Base-by-base conservation (phyloP, 1,140 invertebrate genomes). In the Cheumatopsyche charites region DNA sequence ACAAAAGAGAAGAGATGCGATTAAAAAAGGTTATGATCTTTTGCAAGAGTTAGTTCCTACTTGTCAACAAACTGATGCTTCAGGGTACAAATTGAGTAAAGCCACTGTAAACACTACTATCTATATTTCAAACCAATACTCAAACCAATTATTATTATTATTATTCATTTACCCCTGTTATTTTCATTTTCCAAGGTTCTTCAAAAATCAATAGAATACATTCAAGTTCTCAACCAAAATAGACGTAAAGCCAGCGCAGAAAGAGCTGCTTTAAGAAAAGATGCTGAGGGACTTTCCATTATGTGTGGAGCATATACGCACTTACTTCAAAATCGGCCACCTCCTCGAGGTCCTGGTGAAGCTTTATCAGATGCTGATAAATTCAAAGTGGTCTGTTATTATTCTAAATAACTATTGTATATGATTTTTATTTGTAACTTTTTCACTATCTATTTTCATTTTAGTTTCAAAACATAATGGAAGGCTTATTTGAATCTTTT, bases 381-480 rank as follows among this genome's bases (percentile, higher is more conserved):
- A 83, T 98, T 98, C 84, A 91, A 95, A 89, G 93, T 98, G 83
- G 94, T 97, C 86, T 87, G 87, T 42, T 17, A 61, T 67, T 42
- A 69, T 49, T n/a, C 1, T 55, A 21, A 19, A 21, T 12, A 4
- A 21, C 17, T 6, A 13, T 13, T 47, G 45, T 47, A 3, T 47
- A 17, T 6, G 4, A 6, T 13, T 4, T 47, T 62, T 36, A 4
- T 36, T 9, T 36, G 9, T 36, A 36, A 36, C 9, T 36, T 36
- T 36, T 36, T 3, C 9, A 36, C 29, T 4, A 36, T 9, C 29
- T 36, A 36, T 21, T 26, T 71, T 67, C 62, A 72, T 75, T 41
- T 82, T 85, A 97, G 94, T 98, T 98, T 85, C 94, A 97, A 84
- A 90, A 91, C 72, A 94, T 98, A 72, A 95, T 98, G 90, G 95